Conservation (phyloP, 2,888 invertebrate genomes). For the Eudemis profundana region DNA sequence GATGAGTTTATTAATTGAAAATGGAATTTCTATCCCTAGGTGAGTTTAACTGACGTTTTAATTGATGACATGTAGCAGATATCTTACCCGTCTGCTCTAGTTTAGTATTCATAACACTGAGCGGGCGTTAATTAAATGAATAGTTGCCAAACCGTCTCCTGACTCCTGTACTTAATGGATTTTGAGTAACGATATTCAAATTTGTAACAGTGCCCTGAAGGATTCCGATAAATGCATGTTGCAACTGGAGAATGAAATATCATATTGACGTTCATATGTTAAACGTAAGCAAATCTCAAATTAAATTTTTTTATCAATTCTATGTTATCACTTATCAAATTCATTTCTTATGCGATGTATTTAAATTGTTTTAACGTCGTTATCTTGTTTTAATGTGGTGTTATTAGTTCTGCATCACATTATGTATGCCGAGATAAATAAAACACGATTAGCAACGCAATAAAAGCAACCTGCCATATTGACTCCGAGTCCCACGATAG, state of each 20-base stretch:
- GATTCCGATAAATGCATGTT: background rate
- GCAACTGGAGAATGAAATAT: background rate
- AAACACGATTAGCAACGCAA: conserved; percentile 42
- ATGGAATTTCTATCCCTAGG: conserved; percentile 20
- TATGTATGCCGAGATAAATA: conserved; percentile 19
- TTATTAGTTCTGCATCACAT: conserved; percentile 8
- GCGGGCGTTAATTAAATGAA: background rate
- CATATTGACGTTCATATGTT: background rate
- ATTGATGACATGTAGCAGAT: background rate
- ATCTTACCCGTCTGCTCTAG: background rate
- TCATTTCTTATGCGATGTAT: background rate
- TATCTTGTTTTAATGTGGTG: conserved; percentile 1
- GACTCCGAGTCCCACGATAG: conserved; percentile 46
- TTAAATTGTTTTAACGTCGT: background rate
- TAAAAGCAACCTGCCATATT: conserved; percentile 41
- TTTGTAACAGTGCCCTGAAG: background rate
- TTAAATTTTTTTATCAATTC: too few species aligned
- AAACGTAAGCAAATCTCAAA: too few species aligned
- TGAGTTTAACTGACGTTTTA: conserved; percentile 23
- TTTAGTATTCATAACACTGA: background rate
- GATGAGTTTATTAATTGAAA: conserved; percentile 28
- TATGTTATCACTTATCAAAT: too few species aligned
- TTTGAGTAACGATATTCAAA: background rate
- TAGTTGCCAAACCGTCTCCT: background rate
- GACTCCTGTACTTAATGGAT: background rate